Evolutionary conservation across 2,888 invertebrate species (phyloP).

Genomic region (Choreutis nemorana): DNA sequence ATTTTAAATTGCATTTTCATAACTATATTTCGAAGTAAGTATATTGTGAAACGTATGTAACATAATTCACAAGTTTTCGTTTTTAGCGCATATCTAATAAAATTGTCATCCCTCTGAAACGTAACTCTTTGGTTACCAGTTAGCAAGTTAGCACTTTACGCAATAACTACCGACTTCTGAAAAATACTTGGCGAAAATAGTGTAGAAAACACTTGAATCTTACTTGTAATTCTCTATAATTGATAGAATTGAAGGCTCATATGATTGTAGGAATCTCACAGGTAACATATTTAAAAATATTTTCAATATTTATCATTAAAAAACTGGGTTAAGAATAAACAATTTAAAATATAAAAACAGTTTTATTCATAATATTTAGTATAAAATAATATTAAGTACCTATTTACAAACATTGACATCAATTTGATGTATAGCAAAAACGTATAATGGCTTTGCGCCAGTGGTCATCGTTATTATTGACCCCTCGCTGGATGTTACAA

Average conservation of each 20-base stretch:
- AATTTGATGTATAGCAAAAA: constrained; percentile 56
- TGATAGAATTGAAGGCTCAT: too few species aligned
- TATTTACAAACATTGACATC: constrained; percentile 61
- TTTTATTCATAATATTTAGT: too few species aligned
- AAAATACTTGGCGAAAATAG: constrained; percentile 8
- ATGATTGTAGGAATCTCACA: too few species aligned
- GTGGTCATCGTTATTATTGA: too few species aligned
- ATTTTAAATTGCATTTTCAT: too few species aligned
- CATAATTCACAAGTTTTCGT: constrained; percentile 51
- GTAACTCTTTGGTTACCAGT: too few species aligned
- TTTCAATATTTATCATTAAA: not conserved
- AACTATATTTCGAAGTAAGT: too few species aligned
- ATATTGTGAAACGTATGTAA: constrained; percentile 29
- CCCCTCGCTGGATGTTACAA: too few species aligned
- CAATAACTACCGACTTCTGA: constrained; percentile 16
- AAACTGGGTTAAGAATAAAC: too few species aligned
- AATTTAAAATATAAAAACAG: constrained; percentile 41
- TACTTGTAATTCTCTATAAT: too few species aligned
- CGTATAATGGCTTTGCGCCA: constrained; percentile 30
- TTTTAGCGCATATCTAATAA: constrained; percentile 51
- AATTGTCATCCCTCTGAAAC: constrained; percentile 24
- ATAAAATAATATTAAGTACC: too few species aligned
- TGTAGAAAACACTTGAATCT: constrained; percentile 9
- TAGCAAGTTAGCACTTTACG: constrained; percentile 36
- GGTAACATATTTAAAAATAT: not conserved